Base-by-base conservation (phyloP, 2,888 invertebrate species). In the Eilema depressum region DNA sequence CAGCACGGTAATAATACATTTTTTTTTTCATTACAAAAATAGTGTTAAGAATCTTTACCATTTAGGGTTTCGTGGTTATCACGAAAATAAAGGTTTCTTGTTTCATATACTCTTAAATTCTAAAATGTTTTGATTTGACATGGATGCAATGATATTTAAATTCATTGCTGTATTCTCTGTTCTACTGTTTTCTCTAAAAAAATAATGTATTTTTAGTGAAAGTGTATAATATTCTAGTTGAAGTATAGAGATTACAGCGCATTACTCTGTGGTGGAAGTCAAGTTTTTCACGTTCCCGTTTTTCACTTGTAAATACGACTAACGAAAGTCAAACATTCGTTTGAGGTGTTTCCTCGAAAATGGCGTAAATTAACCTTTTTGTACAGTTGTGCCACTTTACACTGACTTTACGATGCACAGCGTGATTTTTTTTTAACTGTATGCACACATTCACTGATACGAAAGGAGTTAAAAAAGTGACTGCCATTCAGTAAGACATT, bases 321-420 rank as follows among this genome's bases (percentile, higher is more conserved):
- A 77, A 77, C 75, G 77, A 75, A 74, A 77, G 66, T 70, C 68
- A 77, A 75, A 77, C 69, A 72, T 74, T 73, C 72, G 69, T 71
- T 69, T 74, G 72, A 68, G 70, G 71, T 64, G 68, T 73, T 70
- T 37, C 66, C 70, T 66, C 56, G 59, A 59, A n/a, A 63, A 56
- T 60, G 30, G 59, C 33, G 66, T 73, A 26, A 64, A 70, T 71
- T 75, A 75, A 71, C 68, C 63, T 62, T 65, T 66, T 41, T 56
- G 20, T 69, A 53, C 23, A 28, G 23, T 47, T 60, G 12, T 47
- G 23, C 20, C n/a, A 11, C 30, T 33, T 66, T 37, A 17, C 25
- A 2, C 23, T 12, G 30, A 56, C 12, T 11, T n/a, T 56, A 37
- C 33, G 14, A 7, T n/a, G 30, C 11, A 14, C 10, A 8, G n/a